Percentiles rank a stretch among this genome's conserved stretches.
Evolutionary conservation across 2,797 vertebrate species (phyloP).

Genomic region (Rhadinocentrus ornatus): DNA sequence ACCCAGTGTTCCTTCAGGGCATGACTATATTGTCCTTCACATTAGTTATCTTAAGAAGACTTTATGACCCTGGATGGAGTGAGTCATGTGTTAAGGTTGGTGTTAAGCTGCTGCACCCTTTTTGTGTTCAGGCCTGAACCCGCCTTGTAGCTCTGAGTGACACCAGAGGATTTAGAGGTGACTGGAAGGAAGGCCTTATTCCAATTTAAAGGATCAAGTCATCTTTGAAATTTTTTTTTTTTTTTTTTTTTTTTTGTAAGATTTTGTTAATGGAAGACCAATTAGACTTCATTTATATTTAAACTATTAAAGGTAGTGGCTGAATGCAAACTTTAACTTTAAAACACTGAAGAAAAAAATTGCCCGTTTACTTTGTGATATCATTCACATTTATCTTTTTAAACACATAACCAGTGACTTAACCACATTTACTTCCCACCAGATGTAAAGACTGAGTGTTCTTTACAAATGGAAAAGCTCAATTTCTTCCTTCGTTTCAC

Average conservation of each 20-base stretch:
- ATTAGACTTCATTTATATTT: background rate
- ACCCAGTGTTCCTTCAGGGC: slow-evolving; percentile 28
- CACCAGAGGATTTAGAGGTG: slow-evolving; percentile 48
- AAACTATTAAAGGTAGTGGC: background rate
- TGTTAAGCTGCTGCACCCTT: slow-evolving; percentile 65
- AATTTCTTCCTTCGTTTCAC: slow-evolving; percentile 65
- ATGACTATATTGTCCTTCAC: slow-evolving; percentile 52
- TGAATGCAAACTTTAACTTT: background rate
- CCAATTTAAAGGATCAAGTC: slow-evolving; percentile 51
- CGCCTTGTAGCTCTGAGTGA: slow-evolving; percentile 45
- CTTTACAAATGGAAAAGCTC: slow-evolving; percentile 37
- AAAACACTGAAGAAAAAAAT: background rate
- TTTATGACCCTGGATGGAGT: slow-evolving; percentile 52
- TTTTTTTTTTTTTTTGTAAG: slow-evolving; percentile 15
- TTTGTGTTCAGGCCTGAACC: slow-evolving; percentile 48
- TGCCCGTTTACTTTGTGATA: slow-evolving; percentile 8
- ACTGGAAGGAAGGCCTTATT: slow-evolving; percentile 36
- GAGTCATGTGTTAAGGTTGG: slow-evolving; percentile 62
- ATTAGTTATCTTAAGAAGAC: slow-evolving; percentile 56
- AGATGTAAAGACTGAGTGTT: slow-evolving; percentile 38
- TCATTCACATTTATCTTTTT: slow-evolving; percentile 5
- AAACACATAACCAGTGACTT: slow-evolving; percentile 45
- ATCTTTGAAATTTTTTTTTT: slow-evolving; percentile 20
- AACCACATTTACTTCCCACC: slow-evolving; percentile 58
- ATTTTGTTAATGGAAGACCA: slow-evolving; percentile 19